Conservation (phyloP, 2,888 invertebrate species). For the Himalopsyche japonica region DNA sequence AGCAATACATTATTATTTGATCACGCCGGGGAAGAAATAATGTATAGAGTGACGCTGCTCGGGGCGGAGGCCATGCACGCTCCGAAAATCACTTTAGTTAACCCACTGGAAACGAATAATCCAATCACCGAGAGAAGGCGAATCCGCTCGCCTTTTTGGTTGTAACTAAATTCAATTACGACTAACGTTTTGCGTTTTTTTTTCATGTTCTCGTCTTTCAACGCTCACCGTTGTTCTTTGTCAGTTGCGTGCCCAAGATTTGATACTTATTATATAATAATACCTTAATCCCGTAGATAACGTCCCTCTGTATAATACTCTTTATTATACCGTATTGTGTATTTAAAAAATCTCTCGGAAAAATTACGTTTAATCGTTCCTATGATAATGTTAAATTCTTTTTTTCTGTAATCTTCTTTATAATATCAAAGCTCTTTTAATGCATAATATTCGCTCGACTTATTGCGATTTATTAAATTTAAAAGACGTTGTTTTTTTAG, state of each 20-base stretch:
- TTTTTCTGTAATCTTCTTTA: no score
- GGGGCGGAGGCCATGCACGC: neutral
- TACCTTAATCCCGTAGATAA: neutral
- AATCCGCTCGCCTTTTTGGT: neutral
- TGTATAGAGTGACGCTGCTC: neutral
- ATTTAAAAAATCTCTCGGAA: neutral
- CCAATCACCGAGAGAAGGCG: conserved; percentile 15
- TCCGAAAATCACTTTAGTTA: neutral
- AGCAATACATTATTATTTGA: neutral
- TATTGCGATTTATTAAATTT: neutral
- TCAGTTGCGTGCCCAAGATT: neutral
- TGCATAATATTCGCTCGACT: no score
- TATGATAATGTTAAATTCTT: neutral
- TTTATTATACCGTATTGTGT: neutral
- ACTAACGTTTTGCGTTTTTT: neutral
- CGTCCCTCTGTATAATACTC: neutral
- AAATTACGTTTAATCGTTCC: neutral
- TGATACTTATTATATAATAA: neutral
- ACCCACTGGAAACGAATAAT: neutral
- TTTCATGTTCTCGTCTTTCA: conserved; percentile 1
- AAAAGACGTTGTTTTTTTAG: no score
- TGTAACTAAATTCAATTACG: neutral
- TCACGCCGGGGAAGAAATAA: neutral
- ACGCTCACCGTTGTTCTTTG: neutral
- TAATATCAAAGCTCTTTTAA: neutral